Conservation (phyloP, 2,888 invertebrate species). For the Bimastos eiseni region DNA sequence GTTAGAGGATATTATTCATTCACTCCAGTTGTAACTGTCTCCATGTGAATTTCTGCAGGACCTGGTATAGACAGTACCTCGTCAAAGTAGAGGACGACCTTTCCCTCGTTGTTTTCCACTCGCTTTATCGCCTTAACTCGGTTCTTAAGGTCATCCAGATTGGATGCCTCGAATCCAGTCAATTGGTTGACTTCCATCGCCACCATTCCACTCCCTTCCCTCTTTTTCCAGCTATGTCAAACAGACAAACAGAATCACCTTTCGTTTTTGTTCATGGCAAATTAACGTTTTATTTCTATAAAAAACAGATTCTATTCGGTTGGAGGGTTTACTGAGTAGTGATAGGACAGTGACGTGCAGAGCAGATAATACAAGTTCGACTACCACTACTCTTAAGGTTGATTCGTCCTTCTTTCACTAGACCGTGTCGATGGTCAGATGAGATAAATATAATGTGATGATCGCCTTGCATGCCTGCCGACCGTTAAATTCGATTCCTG, state of each 20-base stretch:
- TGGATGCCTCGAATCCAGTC: slow-evolving; percentile 29
- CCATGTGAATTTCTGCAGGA: neutral
- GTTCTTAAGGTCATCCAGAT: slow-evolving; percentile 25
- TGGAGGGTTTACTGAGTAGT: too few species aligned
- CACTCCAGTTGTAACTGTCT: neutral
- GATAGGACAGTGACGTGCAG: too few species aligned
- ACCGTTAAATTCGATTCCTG: too few species aligned
- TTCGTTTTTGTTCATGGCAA: neutral
- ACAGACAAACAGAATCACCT: neutral
- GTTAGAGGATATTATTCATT: too few species aligned
- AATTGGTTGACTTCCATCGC: slow-evolving; percentile 31
- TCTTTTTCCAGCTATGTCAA: slow-evolving; percentile 24
- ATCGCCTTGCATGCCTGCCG: too few species aligned
- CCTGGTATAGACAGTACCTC: neutral
- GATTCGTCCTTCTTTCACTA: too few species aligned
- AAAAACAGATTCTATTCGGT: neutral
- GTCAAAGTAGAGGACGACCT: slow-evolving; percentile 16
- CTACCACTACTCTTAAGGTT: too few species aligned
- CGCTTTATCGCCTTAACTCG: neutral
- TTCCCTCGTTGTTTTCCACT: neutral
- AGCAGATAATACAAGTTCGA: too few species aligned
- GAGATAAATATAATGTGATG: too few species aligned
- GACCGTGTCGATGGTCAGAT: too few species aligned
- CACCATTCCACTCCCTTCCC: slow-evolving; percentile 33
- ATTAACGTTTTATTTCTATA: neutral